Evolutionary conservation across 2,888 invertebrate genomes (phyloP).

Genomic region (Nymphalis polychloros): DNA sequence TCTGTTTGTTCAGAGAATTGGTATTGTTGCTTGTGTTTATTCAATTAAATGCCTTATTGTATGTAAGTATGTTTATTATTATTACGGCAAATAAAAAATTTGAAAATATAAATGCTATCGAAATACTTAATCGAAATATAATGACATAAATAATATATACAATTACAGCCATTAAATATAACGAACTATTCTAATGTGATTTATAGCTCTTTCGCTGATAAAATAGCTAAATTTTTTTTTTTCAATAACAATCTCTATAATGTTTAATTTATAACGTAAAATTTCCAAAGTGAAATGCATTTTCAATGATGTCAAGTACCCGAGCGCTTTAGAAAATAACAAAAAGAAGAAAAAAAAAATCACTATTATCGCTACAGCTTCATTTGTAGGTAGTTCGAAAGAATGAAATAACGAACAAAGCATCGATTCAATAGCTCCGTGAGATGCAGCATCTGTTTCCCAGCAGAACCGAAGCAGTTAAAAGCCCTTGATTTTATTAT

Average conservation of each 20-base stretch:
- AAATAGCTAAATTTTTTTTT: background rate
- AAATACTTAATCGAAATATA: too few relatives aligned
- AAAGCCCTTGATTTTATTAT: slow-evolving; percentile 27
- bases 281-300: slow-evolving; percentile 9
- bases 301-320: slow-evolving; percentile 15
- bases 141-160: too few relatives aligned
- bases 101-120: too few relatives aligned
- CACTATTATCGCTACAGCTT: slow-evolving; percentile 26
- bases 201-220: background rate
- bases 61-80: too few relatives aligned
- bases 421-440: slow-evolving; percentile 24
- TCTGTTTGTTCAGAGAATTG: too few relatives aligned
- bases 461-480: slow-evolving; percentile 18
- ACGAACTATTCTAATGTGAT: too few relatives aligned
- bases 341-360: slow-evolving; percentile 18
- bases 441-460: slow-evolving; percentile 29
- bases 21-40: too few relatives aligned
- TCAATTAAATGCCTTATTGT: too few relatives aligned
- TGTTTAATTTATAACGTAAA: background rate
- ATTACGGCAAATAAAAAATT: too few relatives aligned
- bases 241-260: background rate
- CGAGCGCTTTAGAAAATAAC: slow-evolving; percentile 20
- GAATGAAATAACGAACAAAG: slow-evolving; percentile 25
- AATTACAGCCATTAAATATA: too few relatives aligned
- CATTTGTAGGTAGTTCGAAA: slow-evolving; percentile 18